Evolutionary conservation across 2,888 invertebrate species (phyloP).

Genomic region (Hypercompe scribonia): DNA sequence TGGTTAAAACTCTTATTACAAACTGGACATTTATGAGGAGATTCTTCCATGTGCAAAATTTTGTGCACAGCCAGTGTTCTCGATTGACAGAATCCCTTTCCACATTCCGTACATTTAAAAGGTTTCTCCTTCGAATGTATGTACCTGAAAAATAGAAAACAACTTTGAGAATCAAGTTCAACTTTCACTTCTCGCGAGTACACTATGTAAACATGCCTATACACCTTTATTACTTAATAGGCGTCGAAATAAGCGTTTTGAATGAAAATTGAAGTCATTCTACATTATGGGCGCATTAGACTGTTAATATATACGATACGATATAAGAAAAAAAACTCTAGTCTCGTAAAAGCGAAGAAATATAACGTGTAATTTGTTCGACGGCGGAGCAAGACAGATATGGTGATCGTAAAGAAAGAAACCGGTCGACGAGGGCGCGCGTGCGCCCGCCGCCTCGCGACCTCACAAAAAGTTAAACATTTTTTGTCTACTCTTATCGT

Average conservation of each 20-base stretch:
- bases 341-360: slow-evolving; percentile 86
- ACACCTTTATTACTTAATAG: slow-evolving; percentile 67
- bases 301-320: slow-evolving; percentile 72
- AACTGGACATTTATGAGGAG: slow-evolving; percentile 96
- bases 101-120: slow-evolving; percentile 98
- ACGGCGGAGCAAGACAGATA: slow-evolving; percentile 84
- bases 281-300: slow-evolving; percentile 74
- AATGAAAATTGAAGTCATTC: slow-evolving; percentile 71
- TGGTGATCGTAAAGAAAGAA: slow-evolving; percentile 84
- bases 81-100: slow-evolving; percentile 99
- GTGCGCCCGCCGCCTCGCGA: slow-evolving; percentile 82
- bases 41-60: slow-evolving; percentile 97
- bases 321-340: slow-evolving; percentile 71
- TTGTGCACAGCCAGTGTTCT: slow-evolving; percentile 98
- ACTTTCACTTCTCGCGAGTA: slow-evolving; percentile 66
- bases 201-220: slow-evolving; percentile 65
- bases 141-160: slow-evolving; percentile 89
- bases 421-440: slow-evolving; percentile 82
- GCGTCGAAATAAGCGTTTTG: slow-evolving; percentile 63
- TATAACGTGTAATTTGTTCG: slow-evolving; percentile 86
- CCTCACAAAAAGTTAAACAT: slow-evolving; percentile 86
- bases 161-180: slow-evolving; percentile 62
- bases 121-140: slow-evolving; percentile 99
- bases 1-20: slow-evolving; percentile 97
- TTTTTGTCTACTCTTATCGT: slow-evolving; percentile 76